Conservation (phyloP, 2,888 invertebrate genomes). For the Lacanobia oleracea region DNA sequence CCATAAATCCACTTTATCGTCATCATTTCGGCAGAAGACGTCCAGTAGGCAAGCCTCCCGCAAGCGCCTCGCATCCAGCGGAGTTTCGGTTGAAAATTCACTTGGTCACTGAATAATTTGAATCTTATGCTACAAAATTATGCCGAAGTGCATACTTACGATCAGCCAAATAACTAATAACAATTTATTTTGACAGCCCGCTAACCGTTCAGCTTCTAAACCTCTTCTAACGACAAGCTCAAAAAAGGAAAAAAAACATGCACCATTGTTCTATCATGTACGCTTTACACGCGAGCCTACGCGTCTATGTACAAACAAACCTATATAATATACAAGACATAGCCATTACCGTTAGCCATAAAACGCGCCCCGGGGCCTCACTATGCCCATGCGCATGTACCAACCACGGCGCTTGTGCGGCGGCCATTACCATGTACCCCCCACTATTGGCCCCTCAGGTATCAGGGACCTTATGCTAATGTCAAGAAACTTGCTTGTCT, state of each 20-base stretch:
- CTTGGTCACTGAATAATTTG: too few species aligned
- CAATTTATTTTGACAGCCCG: not conserved
- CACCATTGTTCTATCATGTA: not conserved
- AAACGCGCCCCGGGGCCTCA: slow-evolving; percentile 36
- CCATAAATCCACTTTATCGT: too few species aligned
- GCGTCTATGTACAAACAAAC: slow-evolving; percentile 12
- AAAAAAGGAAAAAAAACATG: not conserved
- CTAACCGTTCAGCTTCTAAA: not conserved
- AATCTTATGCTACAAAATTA: too few species aligned
- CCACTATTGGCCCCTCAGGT: slow-evolving; percentile 28
- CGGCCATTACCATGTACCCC: slow-evolving; percentile 44
- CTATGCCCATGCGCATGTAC: slow-evolving; percentile 24
- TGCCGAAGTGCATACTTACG: too few species aligned
- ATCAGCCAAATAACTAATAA: too few species aligned
- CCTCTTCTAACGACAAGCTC: not conserved
- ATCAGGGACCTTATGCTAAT: slow-evolving; percentile 40
- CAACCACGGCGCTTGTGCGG: slow-evolving; percentile 42
- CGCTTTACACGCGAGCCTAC: slow-evolving; percentile 1
- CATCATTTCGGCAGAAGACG: too few species aligned
- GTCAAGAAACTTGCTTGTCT: slow-evolving; percentile 12
- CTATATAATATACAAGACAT: slow-evolving; percentile 33
- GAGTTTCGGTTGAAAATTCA: too few species aligned
- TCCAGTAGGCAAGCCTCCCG: too few species aligned
- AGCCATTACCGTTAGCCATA: slow-evolving; percentile 34
- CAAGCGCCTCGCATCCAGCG: too few species aligned